phyloP scores from a whole-genome alignment of 2,888 invertebrate genomes.

The Troilus luridus region DNA sequence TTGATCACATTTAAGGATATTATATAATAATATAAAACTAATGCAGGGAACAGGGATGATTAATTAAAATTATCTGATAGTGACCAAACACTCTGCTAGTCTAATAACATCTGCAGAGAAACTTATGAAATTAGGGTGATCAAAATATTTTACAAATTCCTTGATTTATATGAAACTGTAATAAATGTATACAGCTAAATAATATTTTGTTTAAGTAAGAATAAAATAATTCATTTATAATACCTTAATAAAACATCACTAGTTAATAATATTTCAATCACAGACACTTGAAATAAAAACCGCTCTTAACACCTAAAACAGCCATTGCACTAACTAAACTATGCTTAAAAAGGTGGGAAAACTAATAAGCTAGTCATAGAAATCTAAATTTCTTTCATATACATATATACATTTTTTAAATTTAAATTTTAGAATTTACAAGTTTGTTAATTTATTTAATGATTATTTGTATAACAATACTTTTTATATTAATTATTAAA shows the following conservation, averaged over 20 bases:
- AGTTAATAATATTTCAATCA: neutral
- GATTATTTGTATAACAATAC: neutral
- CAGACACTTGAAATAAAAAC: neutral
- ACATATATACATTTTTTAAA: neutral
- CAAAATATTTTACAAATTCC: too few relatives aligned
- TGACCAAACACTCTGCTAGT: too few relatives aligned
- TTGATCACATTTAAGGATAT: too few relatives aligned
- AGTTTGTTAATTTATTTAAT: neutral
- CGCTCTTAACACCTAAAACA: neutral
- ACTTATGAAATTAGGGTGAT: too few relatives aligned
- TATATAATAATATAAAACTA: too few relatives aligned
- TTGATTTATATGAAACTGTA: too few relatives aligned
- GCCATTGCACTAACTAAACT: neutral
- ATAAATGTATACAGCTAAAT: too few relatives aligned
- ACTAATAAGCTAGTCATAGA: neutral
- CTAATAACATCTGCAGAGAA: too few relatives aligned
- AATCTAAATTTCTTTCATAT: neutral
- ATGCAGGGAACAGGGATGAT: too few relatives aligned
- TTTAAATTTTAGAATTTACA: neutral
- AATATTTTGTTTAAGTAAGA: neutral
- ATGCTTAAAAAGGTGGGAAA: neutral
- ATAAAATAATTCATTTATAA: neutral
- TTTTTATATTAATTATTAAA: neutral
- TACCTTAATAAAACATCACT: neutral
- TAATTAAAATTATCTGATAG: too few relatives aligned